Conservation (phyloP, 2,888 invertebrate species). For the Tenthredo notha region DNA sequence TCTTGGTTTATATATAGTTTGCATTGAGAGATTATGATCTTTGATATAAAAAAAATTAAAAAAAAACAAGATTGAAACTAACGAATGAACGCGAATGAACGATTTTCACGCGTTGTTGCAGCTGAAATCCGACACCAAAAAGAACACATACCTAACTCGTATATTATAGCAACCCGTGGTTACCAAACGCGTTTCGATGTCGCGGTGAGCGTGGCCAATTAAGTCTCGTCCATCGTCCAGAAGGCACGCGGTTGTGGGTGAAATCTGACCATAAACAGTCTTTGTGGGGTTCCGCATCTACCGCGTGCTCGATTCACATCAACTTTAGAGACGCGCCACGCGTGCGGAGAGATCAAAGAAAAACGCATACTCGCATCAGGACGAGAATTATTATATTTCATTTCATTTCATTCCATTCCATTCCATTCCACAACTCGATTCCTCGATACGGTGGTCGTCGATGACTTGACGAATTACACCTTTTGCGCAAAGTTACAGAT, state of each 20-base stretch:
- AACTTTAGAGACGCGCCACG: constrained; percentile 24
- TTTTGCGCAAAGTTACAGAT: not conserved
- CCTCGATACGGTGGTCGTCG: constrained; percentile 12
- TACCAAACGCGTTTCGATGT: constrained; percentile 49
- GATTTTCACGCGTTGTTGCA: constrained; percentile 32
- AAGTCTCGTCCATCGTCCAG: constrained; percentile 40
- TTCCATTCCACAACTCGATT: not conserved
- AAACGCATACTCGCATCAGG: not conserved
- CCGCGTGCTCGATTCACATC: constrained; percentile 35
- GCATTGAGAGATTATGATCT: not conserved
- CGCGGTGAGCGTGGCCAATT: constrained; percentile 48
- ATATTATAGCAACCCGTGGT: constrained; percentile 12
- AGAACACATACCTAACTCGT: not conserved
- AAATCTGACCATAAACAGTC: constrained; percentile 54
- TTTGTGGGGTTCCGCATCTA: constrained; percentile 36
- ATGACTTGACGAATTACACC: constrained; percentile 36
- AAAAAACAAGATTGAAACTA: not conserved
- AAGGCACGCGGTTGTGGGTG: constrained; percentile 47
- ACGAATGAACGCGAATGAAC: not conserved
- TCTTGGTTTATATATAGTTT: not conserved
- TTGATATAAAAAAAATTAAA: not conserved
- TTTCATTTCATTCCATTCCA: not conserved
- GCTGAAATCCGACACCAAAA: not conserved
- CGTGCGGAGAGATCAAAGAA: constrained; percentile 44
- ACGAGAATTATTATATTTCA: not conserved